Evolutionary conservation across 30 jellyfish, hydroid and myxozoan genomes (phyloP), one percentile per base, ranked within the genome.

Genomic region (Phacellophora camtschatica): DNA sequence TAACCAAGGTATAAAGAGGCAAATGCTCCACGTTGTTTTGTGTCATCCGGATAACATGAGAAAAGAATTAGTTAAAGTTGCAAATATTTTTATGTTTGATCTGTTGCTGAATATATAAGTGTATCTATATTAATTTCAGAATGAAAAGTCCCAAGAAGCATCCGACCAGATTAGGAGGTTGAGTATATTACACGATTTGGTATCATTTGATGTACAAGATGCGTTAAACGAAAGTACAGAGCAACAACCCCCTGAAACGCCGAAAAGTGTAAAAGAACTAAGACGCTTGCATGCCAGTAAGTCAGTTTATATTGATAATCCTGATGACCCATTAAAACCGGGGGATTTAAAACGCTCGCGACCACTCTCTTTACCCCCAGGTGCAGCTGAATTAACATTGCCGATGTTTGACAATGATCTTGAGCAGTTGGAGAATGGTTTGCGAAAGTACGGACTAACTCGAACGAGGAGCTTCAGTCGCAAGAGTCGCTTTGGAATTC

Each of bases 171-270:
- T 85, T 34, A 86, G 83, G 16, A 68, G 90, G 20, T 67, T 85
- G 6, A 75, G 96, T 58, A 53, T 85, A 20, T 86, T 85, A 4
- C 96, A 85, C 81, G 96, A 85, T 56, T 45, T 85, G 57, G 75
- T 85, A 0, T 62, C 90, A 16, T 16, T 65, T 22, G 96, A 85
- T 36, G 51, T 71, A 22, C 68, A 33, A 16, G 63, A 49, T 29
- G 59, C 64, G 1, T 75, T 37, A 3, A 55, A 59, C 39, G 63
- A 45, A n/a, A 48, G 66, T 3, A 23, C 51, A 1, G 62, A 48
- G 19, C 13, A 7, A 69, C 49, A 61, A 31, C 31, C 79, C 56
- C 83, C 27, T 27, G 84, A 45, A 12, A 80, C 91, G 27, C 84
- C 91, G 51, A 59, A 54, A 46, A 63, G 27, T 31, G 33, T 51